Percentiles rank a stretch among this genome's conserved stretches.
Evolutionary conservation across 2,888 invertebrate genomes (phyloP).

Genomic region (Tribolium freemani): DNA sequence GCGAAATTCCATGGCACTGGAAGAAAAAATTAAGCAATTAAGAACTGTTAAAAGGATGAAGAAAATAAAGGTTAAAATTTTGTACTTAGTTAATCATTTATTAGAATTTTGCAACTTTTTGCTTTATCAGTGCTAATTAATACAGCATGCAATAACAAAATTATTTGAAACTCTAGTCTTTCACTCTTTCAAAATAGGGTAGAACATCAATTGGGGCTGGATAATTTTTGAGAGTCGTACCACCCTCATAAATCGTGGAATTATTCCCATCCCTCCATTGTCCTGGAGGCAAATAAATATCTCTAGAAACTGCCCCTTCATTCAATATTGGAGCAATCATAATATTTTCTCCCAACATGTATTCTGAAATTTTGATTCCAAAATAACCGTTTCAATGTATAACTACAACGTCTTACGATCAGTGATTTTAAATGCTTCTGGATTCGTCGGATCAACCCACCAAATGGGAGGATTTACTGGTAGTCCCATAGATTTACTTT

Average conservation of each 20-base stretch:
- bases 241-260: constrained; percentile 70
- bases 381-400: constrained; percentile 74
- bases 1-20: too few species aligned
- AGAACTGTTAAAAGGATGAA: too few species aligned
- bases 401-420: constrained; percentile 71
- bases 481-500: constrained; percentile 72
- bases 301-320: constrained; percentile 72
- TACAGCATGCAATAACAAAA: too few species aligned
- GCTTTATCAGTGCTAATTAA: too few species aligned
- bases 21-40: too few species aligned
- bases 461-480: constrained; percentile 86
- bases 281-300: constrained; percentile 86
- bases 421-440: constrained; percentile 72
- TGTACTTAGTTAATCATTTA: too few species aligned
- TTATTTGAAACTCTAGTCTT: too few species aligned
- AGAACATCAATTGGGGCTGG: constrained; percentile 77
- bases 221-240: constrained; percentile 75
- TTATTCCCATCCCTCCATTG: constrained; percentile 78
- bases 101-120: too few species aligned
- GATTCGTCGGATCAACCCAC: constrained; percentile 82
- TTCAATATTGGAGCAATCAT: constrained; percentile 82
- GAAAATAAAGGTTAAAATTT: too few species aligned
- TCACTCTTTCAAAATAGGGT: too few species aligned
- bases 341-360: constrained; percentile 80
- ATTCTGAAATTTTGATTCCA: too few species aligned